A percentile compares a stretch with the other conserved stretches of the same genome.
These are phyloP conservation scores for Catamblyrhynchus diadema DNA, from an alignment of 2,797 vertebrate genomes.

Conservation along the genomic window DNA sequence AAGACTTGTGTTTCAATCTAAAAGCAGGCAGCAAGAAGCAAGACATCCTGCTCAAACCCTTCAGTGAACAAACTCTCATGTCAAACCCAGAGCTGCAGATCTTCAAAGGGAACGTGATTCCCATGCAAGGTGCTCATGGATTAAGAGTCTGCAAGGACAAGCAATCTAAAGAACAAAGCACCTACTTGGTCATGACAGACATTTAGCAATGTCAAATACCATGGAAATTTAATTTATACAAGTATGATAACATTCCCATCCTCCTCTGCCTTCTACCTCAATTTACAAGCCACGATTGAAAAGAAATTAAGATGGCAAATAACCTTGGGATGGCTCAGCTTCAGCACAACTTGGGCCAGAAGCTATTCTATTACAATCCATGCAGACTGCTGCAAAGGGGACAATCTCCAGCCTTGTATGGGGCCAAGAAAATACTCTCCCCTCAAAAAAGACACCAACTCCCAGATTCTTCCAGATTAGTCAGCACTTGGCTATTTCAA, in stretches of 20 bases:
- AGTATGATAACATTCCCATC: not conserved
- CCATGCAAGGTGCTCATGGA: not conserved
- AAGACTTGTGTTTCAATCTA: not conserved
- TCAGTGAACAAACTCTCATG: not conserved
- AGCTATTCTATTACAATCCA: not conserved
- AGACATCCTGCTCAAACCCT: not conserved
- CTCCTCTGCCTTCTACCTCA: not conserved
- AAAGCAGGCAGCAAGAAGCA: not conserved
- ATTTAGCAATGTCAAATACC: not conserved
- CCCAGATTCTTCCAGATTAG: not conserved
- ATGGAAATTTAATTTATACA: not conserved
- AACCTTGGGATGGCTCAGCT: not conserved
- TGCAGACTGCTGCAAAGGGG: not conserved
- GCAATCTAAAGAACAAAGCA: not conserved
- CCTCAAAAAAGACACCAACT: not conserved
- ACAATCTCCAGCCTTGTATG: not conserved
- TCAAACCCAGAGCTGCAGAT: not conserved
- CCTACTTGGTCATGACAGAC: not conserved
- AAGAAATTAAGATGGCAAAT: not conserved
- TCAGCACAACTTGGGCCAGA: not conserved
- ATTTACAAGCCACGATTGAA: not conserved
- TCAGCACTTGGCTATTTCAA: not conserved
- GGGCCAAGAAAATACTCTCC: not conserved
- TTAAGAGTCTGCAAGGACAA: not conserved
- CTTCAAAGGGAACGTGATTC: not conserved